These are phyloP conservation scores for Dromococcyx pavoninus DNA, from an alignment of 2,797 vertebrate species.

Conservation along the genomic window DNA sequence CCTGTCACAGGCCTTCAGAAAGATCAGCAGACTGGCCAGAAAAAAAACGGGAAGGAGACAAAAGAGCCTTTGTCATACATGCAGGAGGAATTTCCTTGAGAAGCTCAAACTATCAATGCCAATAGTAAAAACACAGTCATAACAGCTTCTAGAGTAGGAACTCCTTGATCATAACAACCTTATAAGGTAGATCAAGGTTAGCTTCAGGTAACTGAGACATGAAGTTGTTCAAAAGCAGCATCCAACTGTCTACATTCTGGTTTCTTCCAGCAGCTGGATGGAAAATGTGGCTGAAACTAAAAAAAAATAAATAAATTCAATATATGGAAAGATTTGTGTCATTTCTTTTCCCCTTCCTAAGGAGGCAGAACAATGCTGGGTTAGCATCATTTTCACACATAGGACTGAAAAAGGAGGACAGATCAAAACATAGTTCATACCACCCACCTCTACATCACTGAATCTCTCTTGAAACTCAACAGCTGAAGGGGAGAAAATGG, in stretches of 20 bases:
- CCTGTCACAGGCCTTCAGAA: constrained; percentile 40
- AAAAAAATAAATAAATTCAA: constrained; percentile 15
- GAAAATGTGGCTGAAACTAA: not conserved
- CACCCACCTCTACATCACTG: not conserved
- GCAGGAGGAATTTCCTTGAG: constrained; percentile 41
- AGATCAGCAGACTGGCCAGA: constrained; percentile 46
- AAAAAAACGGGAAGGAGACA: not conserved
- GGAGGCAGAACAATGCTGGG: constrained; percentile 1
- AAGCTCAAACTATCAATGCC: constrained; percentile 38
- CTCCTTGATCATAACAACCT: not conserved
- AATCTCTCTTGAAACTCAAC: not conserved
- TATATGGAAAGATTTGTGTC: constrained; percentile 12
- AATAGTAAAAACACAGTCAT: constrained; percentile 16
- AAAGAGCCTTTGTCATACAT: constrained; percentile 24
- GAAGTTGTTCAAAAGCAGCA: not conserved
- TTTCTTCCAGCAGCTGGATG: not conserved
- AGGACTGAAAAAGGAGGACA: not conserved
- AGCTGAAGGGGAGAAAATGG: not conserved
- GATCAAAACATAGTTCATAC: not conserved
- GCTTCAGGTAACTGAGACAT: constrained; percentile 12
- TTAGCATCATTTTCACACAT: not conserved
- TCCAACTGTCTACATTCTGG: not conserved
- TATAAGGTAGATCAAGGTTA: not conserved
- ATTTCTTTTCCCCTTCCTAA: constrained; percentile 7
- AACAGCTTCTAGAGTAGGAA: not conserved